A percentile compares a stretch with the other conserved stretches of the same genome.
Evolutionary conservation across 2,888 invertebrate genomes (phyloP).

Genomic region (Parapristionchus giblindavisi): DNA sequence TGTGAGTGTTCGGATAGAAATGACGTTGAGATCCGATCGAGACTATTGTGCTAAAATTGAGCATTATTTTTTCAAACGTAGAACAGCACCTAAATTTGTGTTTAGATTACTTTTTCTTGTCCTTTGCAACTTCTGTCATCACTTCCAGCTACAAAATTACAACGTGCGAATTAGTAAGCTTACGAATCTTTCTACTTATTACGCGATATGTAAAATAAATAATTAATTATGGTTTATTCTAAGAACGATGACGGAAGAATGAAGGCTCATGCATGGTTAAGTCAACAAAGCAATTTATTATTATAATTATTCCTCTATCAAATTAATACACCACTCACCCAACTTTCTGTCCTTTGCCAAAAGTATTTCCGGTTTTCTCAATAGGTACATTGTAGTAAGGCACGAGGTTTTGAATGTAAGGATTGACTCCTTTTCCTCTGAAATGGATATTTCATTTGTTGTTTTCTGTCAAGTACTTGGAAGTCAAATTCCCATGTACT

Average conservation of each 20-base stretch:
- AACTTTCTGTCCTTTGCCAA: neutral
- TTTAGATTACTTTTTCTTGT: too few relatives aligned
- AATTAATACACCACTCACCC: neutral
- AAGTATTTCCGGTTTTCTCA: neutral
- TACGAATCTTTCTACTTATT: neutral
- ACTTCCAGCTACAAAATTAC: neutral
- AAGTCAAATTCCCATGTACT: too few relatives aligned
- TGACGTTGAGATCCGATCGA: constrained; percentile 52
- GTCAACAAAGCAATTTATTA: neutral
- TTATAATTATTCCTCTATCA: neutral
- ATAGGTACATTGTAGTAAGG: constrained; percentile 43
- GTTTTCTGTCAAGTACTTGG: too few relatives aligned
- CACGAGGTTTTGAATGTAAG: constrained; percentile 61
- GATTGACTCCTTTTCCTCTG: constrained; percentile 62
- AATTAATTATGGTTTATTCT: neutral
- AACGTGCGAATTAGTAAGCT: neutral
- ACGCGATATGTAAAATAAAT: neutral
- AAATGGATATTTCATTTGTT: too few relatives aligned
- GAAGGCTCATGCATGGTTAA: too few relatives aligned
- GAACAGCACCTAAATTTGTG: too few relatives aligned
- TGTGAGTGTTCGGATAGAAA: constrained; percentile 49
- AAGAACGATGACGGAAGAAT: neutral
- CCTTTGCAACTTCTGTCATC: too few relatives aligned
- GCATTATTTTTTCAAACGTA: too few relatives aligned
- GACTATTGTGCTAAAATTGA: constrained; percentile 48